Percentiles rank a stretch among this genome's conserved stretches.
phyloP scores from a whole-genome alignment of 2,888 invertebrate genomes.

The Orchestes rusci region DNA sequence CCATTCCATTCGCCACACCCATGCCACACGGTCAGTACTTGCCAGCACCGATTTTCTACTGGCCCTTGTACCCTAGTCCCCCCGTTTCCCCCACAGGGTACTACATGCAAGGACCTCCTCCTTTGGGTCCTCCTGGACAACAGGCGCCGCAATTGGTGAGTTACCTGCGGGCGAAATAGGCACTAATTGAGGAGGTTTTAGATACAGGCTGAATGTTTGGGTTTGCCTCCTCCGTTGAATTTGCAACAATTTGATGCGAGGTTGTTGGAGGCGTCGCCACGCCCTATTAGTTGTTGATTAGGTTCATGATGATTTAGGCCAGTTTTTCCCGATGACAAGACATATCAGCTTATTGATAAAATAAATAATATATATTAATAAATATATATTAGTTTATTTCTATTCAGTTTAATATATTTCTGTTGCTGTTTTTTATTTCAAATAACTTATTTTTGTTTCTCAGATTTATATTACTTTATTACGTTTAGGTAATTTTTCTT shows the following conservation, averaged over 20 bases:
- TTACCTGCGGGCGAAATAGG: neutral
- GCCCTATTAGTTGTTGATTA: conserved; percentile 22
- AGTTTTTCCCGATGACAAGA: neutral
- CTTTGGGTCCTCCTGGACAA: conserved; percentile 35
- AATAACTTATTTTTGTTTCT: too few species aligned
- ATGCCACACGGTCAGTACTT: conserved; percentile 36
- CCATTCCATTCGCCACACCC: conserved; percentile 41
- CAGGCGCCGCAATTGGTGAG: conserved; percentile 17
- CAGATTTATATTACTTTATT: too few species aligned
- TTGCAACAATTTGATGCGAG: conserved; percentile 40
- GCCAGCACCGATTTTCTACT: conserved; percentile 68
- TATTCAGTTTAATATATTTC: conserved; percentile 4
- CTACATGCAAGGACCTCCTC: conserved; percentile 55
- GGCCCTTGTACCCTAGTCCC: conserved; percentile 85
- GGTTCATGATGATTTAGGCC: neutral
- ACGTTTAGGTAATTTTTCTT: too few species aligned
- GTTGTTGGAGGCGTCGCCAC: conserved; percentile 28
- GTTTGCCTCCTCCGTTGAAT: conserved; percentile 35
- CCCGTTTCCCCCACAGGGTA: conserved; percentile 89
- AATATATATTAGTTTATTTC: too few species aligned
- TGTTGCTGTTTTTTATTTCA: neutral
- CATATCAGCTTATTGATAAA: too few species aligned
- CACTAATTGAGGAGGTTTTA: too few species aligned
- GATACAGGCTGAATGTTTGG: conserved; percentile 41
- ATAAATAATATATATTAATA: too few species aligned